These are phyloP conservation scores for Ispidina lecontei DNA, from an alignment of 2,797 vertebrate species.

Conservation along the genomic window DNA sequence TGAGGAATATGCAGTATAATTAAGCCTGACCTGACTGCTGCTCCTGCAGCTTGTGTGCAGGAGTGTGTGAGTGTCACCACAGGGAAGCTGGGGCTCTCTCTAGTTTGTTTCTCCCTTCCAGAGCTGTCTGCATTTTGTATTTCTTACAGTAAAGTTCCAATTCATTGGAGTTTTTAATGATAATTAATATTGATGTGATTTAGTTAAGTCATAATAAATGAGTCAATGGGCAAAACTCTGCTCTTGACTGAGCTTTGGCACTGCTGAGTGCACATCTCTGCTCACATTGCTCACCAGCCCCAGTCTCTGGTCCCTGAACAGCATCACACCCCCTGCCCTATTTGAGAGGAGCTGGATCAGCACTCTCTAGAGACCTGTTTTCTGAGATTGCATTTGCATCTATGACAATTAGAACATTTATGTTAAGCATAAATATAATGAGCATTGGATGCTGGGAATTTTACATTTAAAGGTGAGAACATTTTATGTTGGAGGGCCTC, in stretches of 20 bases:
- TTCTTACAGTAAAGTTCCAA: background rate
- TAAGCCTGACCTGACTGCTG: background rate
- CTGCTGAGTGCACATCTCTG: rapidly evolving
- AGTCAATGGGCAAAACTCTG: background rate
- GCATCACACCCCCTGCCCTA: background rate
- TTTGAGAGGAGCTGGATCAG: background rate
- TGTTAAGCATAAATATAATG: too few relatives aligned
- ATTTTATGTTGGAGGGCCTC: background rate
- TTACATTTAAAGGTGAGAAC: background rate
- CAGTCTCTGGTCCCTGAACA: background rate
- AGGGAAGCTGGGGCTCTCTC: background rate
- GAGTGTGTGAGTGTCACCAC: background rate
- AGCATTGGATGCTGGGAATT: too few relatives aligned
- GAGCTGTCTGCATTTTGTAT: background rate
- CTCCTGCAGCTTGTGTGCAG: background rate
- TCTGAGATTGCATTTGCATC: background rate
- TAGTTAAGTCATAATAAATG: background rate
- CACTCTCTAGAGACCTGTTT: background rate
- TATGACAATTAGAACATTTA: background rate
- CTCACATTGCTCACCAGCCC: background rate
- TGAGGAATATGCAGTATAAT: background rate
- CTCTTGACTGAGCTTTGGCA: background rate
- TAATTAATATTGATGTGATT: background rate
- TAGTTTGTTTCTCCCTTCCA: background rate
- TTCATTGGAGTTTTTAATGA: background rate